These are phyloP conservation scores for Cercopithecus neglectus DNA, from an alignment of 2,797 vertebrate species.

Conservation along the genomic window DNA sequence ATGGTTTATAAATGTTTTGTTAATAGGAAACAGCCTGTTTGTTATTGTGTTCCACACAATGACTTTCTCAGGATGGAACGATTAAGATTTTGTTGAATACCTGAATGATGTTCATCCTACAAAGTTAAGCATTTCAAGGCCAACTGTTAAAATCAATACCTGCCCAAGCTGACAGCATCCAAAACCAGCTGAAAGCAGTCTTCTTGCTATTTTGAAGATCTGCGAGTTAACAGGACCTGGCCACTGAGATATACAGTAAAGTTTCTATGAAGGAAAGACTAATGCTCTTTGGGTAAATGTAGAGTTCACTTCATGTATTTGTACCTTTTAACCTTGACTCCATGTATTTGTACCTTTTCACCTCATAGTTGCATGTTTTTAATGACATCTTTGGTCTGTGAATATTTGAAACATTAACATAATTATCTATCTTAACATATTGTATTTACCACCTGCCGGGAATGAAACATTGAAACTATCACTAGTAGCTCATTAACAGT, in stretches of 20 bases:
- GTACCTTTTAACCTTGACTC: constrained; percentile 68
- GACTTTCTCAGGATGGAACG: neutral
- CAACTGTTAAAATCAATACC: neutral
- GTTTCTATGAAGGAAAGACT: neutral
- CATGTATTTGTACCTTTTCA: constrained; percentile 58
- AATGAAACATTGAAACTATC: constrained; percentile 60
- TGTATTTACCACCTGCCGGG: constrained; percentile 79
- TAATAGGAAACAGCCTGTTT: neutral
- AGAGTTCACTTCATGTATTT: neutral
- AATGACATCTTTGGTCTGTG: constrained; percentile 77
- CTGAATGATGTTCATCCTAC: neutral
- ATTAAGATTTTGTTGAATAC: neutral
- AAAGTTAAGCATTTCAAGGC: neutral
- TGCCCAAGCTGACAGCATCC: neutral
- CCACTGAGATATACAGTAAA: neutral
- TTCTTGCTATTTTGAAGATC: neutral
- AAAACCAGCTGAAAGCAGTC: neutral
- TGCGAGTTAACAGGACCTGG: neutral
- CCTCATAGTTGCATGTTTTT: constrained; percentile 76
- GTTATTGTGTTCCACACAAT: neutral
- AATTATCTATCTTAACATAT: constrained; percentile 80
- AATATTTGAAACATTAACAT: constrained; percentile 78
- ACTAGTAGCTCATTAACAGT: constrained; percentile 77
- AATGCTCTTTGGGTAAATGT: neutral
- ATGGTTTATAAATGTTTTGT: neutral